Conservation (phyloP, 2,888 invertebrate genomes). For the Leistus spinibarbis region DNA sequence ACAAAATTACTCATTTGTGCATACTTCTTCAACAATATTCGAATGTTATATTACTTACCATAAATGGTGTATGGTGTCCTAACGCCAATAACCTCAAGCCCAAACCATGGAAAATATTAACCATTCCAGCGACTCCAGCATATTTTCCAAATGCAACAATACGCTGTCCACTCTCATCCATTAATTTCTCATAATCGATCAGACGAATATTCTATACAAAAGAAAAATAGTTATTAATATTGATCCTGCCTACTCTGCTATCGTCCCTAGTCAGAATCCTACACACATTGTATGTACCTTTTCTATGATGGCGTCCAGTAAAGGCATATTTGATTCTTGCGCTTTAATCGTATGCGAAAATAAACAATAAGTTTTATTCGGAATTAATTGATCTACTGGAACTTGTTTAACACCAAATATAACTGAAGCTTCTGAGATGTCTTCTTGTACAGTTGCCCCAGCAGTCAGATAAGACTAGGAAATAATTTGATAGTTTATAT, state of each 20-base stretch:
- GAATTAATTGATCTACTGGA: constrained; percentile 89
- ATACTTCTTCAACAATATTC: neutral
- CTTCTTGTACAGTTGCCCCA: constrained; percentile 93
- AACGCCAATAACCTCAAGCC: constrained; percentile 91
- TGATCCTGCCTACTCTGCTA: too few relatives aligned
- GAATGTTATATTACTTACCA: too few relatives aligned
- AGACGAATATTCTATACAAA: constrained; percentile 83
- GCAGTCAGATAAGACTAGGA: constrained; percentile 86
- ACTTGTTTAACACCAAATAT: constrained; percentile 98
- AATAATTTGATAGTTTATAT: constrained; percentile 34
- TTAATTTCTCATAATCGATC: constrained; percentile 96
- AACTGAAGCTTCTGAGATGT: constrained; percentile 93
- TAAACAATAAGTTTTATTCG: constrained; percentile 97
- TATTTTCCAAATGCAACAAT: constrained; percentile 99
- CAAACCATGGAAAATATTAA: constrained; percentile 96
- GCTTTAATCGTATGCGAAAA: constrained; percentile 99
- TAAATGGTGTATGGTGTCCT: constrained; percentile 99
- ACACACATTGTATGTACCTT: too few relatives aligned
- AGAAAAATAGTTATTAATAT: neutral
- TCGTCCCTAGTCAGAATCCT: too few relatives aligned
- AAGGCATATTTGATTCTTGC: constrained; percentile 96
- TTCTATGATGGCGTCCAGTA: constrained; percentile 93
- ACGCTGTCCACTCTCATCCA: constrained; percentile 85
- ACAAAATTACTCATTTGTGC: constrained; percentile 11
- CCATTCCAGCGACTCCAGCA: constrained; percentile 97